phyloP scores from a whole-genome alignment of 2,797 vertebrate species.

The Tragelaphus eurycerus region DNA sequence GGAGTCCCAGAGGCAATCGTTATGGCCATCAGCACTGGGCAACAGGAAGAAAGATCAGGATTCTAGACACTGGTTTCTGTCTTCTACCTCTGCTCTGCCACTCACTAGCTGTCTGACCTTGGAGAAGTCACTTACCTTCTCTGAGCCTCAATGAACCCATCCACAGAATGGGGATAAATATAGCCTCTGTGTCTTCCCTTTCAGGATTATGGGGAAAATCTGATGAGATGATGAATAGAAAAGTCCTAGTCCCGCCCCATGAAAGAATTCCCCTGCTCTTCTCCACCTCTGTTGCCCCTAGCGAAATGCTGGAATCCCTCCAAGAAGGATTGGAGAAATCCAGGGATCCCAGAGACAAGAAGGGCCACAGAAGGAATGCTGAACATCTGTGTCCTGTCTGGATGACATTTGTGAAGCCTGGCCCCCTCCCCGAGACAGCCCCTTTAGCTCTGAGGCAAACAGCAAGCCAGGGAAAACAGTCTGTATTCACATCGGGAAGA shows the following conservation, averaged over 20 bases:
- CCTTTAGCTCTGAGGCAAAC: background rate
- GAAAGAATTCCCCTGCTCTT: background rate
- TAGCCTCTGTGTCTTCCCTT: background rate
- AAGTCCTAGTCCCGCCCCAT: background rate
- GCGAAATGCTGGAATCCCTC: background rate
- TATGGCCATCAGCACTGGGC: background rate
- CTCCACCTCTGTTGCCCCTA: background rate
- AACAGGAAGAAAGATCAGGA: background rate
- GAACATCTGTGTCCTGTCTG: background rate
- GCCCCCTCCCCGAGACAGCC: background rate
- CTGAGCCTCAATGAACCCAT: background rate
- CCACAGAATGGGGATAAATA: background rate
- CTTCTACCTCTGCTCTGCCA: background rate
- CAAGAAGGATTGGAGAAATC: background rate
- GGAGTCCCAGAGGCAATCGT: background rate
- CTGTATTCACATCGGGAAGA: background rate
- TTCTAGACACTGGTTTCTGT: background rate
- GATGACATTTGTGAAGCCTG: background rate
- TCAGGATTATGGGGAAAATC: background rate
- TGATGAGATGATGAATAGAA: background rate
- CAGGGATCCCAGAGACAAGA: background rate
- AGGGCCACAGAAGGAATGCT: background rate
- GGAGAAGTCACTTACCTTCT: slow-evolving; percentile 11
- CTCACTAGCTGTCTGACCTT: background rate
- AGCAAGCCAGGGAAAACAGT: background rate